A percentile compares a stretch with the other conserved stretches of the same genome.
phyloP scores from a whole-genome alignment of 2,797 vertebrate species.

The Leptatherina wallacei region DNA sequence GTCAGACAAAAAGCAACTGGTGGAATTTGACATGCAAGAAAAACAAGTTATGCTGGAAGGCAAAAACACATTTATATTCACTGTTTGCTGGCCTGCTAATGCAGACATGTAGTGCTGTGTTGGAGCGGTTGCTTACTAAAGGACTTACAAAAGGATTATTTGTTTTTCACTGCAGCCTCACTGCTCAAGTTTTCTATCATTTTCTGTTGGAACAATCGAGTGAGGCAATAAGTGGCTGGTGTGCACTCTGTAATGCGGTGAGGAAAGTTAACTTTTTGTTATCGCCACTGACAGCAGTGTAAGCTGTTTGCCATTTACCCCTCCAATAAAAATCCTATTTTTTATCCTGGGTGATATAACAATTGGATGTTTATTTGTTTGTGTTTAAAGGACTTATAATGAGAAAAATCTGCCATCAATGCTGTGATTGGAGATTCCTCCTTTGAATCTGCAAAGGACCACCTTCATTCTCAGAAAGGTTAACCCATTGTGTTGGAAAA shows the following conservation, averaged over 20 bases:
- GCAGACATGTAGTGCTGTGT: neutral
- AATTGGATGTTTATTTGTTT: neutral
- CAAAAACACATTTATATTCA: neutral
- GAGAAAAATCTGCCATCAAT: neutral
- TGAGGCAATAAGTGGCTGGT: neutral
- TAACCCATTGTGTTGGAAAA: no score
- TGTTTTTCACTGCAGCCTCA: neutral
- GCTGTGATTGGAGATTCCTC: no score
- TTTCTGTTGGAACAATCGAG: neutral
- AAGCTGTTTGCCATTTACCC: neutral
- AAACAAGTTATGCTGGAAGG: neutral
- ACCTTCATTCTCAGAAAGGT: no score
- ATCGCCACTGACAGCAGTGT: neutral
- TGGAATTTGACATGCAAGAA: neutral
- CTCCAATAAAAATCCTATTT: neutral
- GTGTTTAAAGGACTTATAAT: neutral
- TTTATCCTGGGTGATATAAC: neutral
- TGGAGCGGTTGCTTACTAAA: neutral
- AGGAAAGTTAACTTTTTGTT: neutral
- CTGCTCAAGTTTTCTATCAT: neutral
- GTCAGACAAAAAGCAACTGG: neutral
- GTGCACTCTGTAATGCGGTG: neutral
- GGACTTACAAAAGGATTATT: neutral
- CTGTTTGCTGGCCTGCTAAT: neutral
- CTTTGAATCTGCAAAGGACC: no score